Evolutionary conservation across 2,113 vertebrate species (phyloP), one percentile per base, ranked within the genome.

Genomic region (Pitta sordida): DNA sequence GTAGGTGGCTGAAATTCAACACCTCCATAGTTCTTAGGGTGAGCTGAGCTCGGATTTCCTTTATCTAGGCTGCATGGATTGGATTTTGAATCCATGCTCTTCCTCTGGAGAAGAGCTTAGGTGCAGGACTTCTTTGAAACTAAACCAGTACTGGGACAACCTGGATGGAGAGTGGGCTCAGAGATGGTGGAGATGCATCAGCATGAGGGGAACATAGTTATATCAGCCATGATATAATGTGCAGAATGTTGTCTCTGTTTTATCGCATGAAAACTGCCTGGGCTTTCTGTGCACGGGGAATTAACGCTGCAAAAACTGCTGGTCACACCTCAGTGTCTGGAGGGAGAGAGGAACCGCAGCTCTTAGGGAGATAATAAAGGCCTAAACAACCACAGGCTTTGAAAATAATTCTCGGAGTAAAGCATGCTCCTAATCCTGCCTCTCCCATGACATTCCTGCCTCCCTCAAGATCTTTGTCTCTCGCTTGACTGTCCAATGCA

Each of bases 401-500:
- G 90, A 80, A 91, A 94, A 94, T 82, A 93, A 82, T 91, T 90
- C 70, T 86, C 67, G 80, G 80, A 91, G 75, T 70, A 88, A 92
- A 90, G 64, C 0, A 0, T 53, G 59, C 32, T 86, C 73, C 64
- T 95, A 95, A 91, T 94, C 92, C 86, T 74, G 76, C 94, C 68
- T 92, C 90, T 93, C 90, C 73, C 14, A 0, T 79, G 82, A 51
- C 84, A 85, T 83, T 91, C 75, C 34, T 77, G 51, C 71, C 55
- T 87, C 75, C 43, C 83, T 46, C 19, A 82, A 91, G 87, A 91
- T 91, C 84, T 91, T 94, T 93, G 88, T 92, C 93, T 94, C 95
- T 91, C 90, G 70, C 69, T 91, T n/a, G 68, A 52, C 84, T 91
- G 41, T 87, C 69, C 0, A 0, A 46, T 24, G 46, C 43, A 60